These are phyloP conservation scores for Thymelicus acteon DNA, from an alignment of 2,888 invertebrate species.

Conservation along the genomic window DNA sequence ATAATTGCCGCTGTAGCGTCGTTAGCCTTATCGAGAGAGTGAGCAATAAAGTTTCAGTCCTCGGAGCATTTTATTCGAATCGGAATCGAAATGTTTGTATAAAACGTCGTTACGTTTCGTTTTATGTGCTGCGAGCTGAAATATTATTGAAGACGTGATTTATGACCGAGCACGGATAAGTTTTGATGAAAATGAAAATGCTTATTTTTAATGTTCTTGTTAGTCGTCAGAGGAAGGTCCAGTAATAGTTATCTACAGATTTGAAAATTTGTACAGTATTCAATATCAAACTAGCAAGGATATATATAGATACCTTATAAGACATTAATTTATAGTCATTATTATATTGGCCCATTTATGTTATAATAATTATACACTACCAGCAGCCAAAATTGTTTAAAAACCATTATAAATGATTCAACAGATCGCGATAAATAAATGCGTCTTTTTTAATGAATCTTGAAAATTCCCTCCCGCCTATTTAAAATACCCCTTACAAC, in stretches of 20 bases:
- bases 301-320: no score
- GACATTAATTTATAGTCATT: no score
- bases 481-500: not conserved
- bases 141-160: constrained; percentile 36
- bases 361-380: not conserved
- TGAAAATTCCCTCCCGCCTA: not conserved
- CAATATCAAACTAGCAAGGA: no score
- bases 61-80: constrained; percentile 34
- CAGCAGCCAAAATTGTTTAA: not conserved
- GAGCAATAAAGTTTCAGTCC: constrained; percentile 48
- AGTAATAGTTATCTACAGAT: no score
- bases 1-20: constrained; percentile 67
- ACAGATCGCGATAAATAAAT: not conserved
- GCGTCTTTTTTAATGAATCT: not conserved
- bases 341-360: no score
- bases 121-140: constrained; percentile 32
- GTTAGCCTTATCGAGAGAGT: constrained; percentile 58
- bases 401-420: not conserved
- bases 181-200: constrained; percentile 64
- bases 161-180: constrained; percentile 35
- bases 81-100: constrained; percentile 37
- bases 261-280: no score
- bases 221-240: not conserved
- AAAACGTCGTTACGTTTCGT: constrained; percentile 29
- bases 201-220: constrained; percentile 59